Conservation (phyloP, 2,888 invertebrate species). For the Clanis bilineata region DNA sequence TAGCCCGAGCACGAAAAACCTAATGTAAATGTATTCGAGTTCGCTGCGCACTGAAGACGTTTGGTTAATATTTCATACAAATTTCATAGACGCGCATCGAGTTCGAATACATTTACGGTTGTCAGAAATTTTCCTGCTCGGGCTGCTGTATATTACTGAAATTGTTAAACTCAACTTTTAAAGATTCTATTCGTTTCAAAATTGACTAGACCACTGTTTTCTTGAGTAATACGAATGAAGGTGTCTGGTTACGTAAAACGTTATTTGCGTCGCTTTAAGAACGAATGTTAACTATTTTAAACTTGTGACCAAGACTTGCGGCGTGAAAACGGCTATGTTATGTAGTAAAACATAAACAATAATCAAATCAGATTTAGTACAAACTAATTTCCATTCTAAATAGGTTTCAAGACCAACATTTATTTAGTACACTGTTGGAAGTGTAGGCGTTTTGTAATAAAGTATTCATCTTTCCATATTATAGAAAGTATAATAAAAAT, state of each 20-base stretch:
- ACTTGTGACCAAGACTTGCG: not conserved
- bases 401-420: not conserved
- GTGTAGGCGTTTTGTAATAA: not conserved
- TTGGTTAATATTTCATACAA: no score
- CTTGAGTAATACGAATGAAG: not conserved
- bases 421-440: not conserved
- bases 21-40: no score
- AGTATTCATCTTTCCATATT: not conserved
- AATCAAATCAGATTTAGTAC: conserved; percentile 31
- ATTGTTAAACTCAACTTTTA: not conserved
- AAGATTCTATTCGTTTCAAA: not conserved
- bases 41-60: no score
- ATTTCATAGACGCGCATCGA: no score
- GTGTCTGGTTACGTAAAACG: not conserved
- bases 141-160: not conserved
- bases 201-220: not conserved
- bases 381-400: conserved; percentile 29
- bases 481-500: not conserved
- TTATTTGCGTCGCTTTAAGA: not conserved
- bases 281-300: not conserved
- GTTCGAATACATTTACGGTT: no score
- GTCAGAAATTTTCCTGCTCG: no score
- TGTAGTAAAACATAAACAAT: conserved; percentile 2
- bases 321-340: not conserved
- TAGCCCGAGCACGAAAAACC: no score